Percentiles rank a stretch among this genome's conserved stretches.
Conservation (phyloP, 2,888 invertebrate species). For the Mesochorus sp. region DNA sequence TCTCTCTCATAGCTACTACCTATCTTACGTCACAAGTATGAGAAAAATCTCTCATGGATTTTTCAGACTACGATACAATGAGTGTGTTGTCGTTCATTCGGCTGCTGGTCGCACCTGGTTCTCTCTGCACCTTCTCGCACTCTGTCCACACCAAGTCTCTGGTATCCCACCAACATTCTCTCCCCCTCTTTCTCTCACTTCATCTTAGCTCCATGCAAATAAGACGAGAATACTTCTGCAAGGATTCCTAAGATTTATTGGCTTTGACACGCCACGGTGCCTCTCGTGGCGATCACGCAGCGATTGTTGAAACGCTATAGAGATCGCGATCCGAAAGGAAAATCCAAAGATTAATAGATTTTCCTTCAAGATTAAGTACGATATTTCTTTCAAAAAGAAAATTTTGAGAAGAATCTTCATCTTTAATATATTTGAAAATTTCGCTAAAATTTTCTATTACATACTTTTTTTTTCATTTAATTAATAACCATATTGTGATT, state of each 20-base stretch:
- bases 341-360: too few species aligned
- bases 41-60: conserved; percentile 67
- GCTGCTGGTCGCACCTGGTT: conserved; percentile 58
- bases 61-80: conserved; percentile 62
- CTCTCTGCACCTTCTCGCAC: conserved; percentile 32
- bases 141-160: not conserved
- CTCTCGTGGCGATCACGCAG: conserved; percentile 35
- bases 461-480: too few species aligned
- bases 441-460: too few species aligned
- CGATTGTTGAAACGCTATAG: too few species aligned
- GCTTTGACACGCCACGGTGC: conserved; percentile 68
- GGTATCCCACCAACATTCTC: conserved; percentile 13
- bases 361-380: too few species aligned
- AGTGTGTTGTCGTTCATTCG: conserved; percentile 37
- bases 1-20: conserved; percentile 60
- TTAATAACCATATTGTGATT: too few species aligned
- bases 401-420: too few species aligned
- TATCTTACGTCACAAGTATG: not conserved
- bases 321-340: too few species aligned
- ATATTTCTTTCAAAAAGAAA: too few species aligned
- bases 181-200: conserved; percentile 31
- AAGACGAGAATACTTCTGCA: conserved; percentile 60
- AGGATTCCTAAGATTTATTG: conserved; percentile 70
- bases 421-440: too few species aligned
- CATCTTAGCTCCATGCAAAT: conserved; percentile 79